These are phyloP conservation scores for Pemphredon lugubris DNA, from an alignment of 2,888 invertebrate genomes.

Conservation along the genomic window DNA sequence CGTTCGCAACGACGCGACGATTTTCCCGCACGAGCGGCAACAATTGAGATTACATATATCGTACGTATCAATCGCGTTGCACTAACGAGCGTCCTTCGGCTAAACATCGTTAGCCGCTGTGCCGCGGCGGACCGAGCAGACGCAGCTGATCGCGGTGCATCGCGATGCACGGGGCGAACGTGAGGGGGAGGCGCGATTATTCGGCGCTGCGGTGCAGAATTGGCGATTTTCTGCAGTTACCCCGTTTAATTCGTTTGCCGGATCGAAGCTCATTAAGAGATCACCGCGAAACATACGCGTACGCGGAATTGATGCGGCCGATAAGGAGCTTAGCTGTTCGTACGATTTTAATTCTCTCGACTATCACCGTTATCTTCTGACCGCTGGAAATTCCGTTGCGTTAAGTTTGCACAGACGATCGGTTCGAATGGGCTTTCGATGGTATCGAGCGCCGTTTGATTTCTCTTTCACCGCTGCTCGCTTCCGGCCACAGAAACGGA, in stretches of 20 bases:
- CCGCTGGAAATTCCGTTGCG: not conserved
- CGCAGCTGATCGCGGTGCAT: not conserved
- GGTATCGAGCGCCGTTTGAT: too few species aligned
- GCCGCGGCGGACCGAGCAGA: conserved; percentile 1
- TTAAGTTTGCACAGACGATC: too few species aligned
- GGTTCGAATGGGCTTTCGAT: too few species aligned
- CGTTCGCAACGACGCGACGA: conserved; percentile 32
- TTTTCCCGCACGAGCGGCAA: conserved; percentile 14
- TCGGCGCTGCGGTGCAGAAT: conserved; percentile 6
- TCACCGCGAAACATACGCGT: conserved; percentile 36
- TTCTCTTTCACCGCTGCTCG: too few species aligned
- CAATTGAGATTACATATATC: conserved; percentile 21
- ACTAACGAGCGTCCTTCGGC: conserved; percentile 45
- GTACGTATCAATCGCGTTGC: conserved; percentile 25
- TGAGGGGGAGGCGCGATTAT: conserved; percentile 15
- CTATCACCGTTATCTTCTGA: conserved; percentile 33
- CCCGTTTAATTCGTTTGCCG: conserved; percentile 32
- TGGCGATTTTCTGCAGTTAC: conserved; percentile 11
- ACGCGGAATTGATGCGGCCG: conserved; percentile 27
- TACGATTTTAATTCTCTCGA: conserved; percentile 43
- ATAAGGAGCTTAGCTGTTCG: conserved; percentile 35
- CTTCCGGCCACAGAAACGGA: too few species aligned
- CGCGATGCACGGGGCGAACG: not conserved
- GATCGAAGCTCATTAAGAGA: conserved; percentile 42
- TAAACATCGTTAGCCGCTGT: conserved; percentile 38